Conservation (phyloP, 2,888 invertebrate genomes). For the Microctonus brassicae region DNA sequence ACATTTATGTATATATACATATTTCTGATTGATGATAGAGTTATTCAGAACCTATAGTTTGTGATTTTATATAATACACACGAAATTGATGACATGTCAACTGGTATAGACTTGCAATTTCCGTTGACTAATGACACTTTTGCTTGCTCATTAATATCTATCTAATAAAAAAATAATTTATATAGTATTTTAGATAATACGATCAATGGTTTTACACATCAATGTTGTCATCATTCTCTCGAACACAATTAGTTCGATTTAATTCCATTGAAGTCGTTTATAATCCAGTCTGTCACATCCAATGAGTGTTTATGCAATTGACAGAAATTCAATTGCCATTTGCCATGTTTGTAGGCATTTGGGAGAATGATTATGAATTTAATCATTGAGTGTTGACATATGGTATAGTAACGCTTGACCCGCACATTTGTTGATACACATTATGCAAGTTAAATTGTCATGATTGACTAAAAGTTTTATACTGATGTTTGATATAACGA, state of each 20-base stretch:
- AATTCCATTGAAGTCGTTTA: not conserved
- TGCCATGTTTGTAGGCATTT: not conserved
- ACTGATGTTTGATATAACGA: slow-evolving; percentile 21
- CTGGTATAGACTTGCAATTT: not conserved
- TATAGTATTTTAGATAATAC: not conserved
- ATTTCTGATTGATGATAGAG: not conserved
- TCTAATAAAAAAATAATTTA: not conserved
- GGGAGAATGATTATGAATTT: not conserved
- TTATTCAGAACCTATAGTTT: not conserved
- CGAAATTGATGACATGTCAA: not conserved
- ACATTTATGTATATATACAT: not conserved
- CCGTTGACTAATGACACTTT: not conserved
- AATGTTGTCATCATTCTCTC: not conserved
- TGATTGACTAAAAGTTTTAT: slow-evolving; percentile 16
- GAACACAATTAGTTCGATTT: not conserved
- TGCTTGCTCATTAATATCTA: not conserved
- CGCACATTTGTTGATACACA: not conserved
- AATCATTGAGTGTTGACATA: slow-evolving; percentile 3
- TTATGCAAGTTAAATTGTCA: slow-evolving; percentile 11
- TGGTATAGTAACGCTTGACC: not conserved
- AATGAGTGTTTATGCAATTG: not conserved
- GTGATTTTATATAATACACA: not conserved
- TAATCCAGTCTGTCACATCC: not conserved
- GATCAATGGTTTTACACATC: not conserved
- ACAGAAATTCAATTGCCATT: not conserved